phyloP scores from a whole-genome alignment of 2,113 vertebrate species.

The Tor tambroides region DNA sequence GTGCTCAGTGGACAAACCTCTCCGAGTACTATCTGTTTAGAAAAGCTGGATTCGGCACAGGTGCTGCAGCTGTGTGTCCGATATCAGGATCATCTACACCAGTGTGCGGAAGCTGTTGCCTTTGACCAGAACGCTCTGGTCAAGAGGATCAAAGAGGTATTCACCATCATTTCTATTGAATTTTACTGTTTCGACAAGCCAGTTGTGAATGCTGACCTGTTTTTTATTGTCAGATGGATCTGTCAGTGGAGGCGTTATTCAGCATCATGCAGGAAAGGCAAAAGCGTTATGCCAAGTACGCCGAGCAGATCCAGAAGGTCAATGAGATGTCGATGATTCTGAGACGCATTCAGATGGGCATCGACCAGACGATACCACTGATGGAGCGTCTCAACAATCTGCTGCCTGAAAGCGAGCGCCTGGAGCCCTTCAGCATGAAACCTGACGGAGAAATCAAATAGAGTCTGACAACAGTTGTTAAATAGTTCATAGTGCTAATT shows the following conservation, averaged over 20 bases:
- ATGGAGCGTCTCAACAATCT: conserved; percentile 96
- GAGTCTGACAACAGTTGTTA: not conserved
- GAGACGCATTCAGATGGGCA: conserved; percentile 96
- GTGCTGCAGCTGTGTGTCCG: conserved; percentile 93
- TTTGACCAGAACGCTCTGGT: conserved; percentile 98
- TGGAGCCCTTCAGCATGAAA: conserved; percentile 95
- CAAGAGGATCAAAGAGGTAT: conserved; percentile 95
- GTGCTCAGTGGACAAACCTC: conserved; percentile 93
- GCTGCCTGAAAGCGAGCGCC: conserved; percentile 89
- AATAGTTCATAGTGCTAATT: not conserved
- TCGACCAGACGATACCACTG: conserved; percentile 93
- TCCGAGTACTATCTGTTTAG: conserved; percentile 84
- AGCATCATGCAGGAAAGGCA: conserved; percentile 98
- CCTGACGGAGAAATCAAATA: conserved; percentile 78
- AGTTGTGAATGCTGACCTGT: not conserved
- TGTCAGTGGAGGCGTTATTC: conserved; percentile 92
- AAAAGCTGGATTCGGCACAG: conserved; percentile 89
- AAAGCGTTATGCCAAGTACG: conserved; percentile 96
- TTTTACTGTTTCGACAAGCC: not conserved
- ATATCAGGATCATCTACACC: conserved; percentile 95
- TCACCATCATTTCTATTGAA: not conserved
- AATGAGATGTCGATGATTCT: conserved; percentile 99
- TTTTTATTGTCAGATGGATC: conserved; percentile 84
- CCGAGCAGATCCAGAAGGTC: conserved; percentile 99
- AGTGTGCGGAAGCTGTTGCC: conserved; percentile 94